Evolutionary conservation across 2,113 vertebrate species (phyloP).

Genomic region (Pituophis catenifer): DNA sequence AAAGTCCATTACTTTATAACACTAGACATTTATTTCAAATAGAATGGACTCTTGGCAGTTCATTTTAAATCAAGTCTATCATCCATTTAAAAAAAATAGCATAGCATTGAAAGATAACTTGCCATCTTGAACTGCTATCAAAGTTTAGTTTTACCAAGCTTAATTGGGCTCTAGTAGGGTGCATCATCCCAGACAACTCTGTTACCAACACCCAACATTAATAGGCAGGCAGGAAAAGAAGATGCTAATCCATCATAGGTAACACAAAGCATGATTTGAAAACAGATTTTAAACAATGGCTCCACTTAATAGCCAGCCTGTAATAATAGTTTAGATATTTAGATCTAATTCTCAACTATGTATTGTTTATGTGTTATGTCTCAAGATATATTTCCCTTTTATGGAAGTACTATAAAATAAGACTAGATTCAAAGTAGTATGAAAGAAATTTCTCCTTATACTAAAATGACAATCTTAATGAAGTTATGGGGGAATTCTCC

Average conservation of each 20-base stretch:
- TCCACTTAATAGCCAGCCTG: not conserved
- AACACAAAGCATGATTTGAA: not conserved
- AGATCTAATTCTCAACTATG: not conserved
- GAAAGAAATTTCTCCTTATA: not conserved
- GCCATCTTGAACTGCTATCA: not conserved
- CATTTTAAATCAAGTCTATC: not conserved
- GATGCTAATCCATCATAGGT: not conserved
- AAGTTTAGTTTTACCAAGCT: not conserved
- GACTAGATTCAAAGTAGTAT: not conserved
- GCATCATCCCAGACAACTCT: not conserved
- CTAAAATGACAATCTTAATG: not conserved
- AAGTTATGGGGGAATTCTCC: not conserved
- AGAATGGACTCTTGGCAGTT: not conserved
- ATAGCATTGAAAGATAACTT: not conserved
- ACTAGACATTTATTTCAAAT: not conserved
- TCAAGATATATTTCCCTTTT: not conserved
- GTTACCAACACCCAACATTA: not conserved
- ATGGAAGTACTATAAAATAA: not conserved
- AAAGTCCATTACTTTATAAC: not conserved
- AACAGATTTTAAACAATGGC: not conserved
- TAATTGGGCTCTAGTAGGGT: not conserved
- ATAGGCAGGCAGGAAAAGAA: not conserved
- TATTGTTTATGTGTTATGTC: not conserved
- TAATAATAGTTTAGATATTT: not conserved
- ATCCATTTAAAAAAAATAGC: not conserved